phyloP scores from a whole-genome alignment of 2,888 invertebrate genomes.

The Danaus chrysippus region DNA sequence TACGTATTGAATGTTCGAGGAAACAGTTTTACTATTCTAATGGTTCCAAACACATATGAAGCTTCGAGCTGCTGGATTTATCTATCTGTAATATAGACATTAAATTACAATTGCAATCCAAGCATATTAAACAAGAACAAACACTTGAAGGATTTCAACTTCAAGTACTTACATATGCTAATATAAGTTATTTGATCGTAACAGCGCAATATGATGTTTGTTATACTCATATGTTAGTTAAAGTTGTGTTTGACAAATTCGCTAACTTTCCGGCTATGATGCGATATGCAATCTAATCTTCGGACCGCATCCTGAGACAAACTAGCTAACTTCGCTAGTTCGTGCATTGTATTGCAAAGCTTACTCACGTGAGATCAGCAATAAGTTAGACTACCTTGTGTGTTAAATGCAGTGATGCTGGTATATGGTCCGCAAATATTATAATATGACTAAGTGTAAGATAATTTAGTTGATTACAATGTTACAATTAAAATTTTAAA shows the following conservation, averaged over 20 bases:
- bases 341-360: not conserved
- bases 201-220: constrained; percentile 28
- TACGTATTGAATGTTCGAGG: no score
- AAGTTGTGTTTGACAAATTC: constrained; percentile 47
- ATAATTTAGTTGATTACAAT: no score
- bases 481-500: no score
- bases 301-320: constrained; percentile 48
- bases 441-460: no score
- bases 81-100: no score
- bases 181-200: constrained; percentile 21
- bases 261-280: constrained; percentile 45
- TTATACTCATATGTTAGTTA: constrained; percentile 26
- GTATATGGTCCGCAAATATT: no score
- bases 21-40: no score
- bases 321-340: constrained; percentile 43
- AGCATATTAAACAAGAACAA: not conserved
- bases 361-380: not conserved
- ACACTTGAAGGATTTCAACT: constrained; percentile 10
- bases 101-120: not conserved
- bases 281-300: constrained; percentile 59
- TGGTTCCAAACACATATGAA: no score
- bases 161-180: constrained; percentile 21
- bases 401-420: no score
- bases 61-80: no score
- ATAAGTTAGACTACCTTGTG: not conserved